Base-by-base conservation (phyloP, 37 sponge, comb jelly and placozoan genomes). In the Bolinopsis microptera region DNA sequence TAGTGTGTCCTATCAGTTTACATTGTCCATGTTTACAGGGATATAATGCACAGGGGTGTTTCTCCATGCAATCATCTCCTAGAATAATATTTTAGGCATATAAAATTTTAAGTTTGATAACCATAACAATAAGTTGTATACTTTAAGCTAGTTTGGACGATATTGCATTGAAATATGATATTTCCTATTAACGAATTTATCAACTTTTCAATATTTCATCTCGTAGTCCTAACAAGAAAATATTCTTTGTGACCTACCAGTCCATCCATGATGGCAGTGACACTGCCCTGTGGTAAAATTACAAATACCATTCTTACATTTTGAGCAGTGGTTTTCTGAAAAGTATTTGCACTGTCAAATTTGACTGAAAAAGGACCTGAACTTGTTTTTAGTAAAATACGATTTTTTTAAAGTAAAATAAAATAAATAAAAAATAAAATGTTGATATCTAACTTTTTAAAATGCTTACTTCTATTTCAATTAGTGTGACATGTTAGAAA, bases 21-120 rank as follows among this genome's bases (percentile, higher is more conserved):
- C 75, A 72, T 28, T 72, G 5, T 8, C 75, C 75, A 28, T 72
- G 75, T n/a, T 72, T n/a, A n/a, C 75, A 72, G 31, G 75, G 75
- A 28, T 72, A 72, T 23, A 5, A n/a, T 24, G 75, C 75, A 72
- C 75, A 72, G 13, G 75, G 75, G 26, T 72, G 75, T 28, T 28
- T 72, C 75, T 5, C 18, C 5, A 23, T 72, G 18, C 75, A 72
- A 72, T 72, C 26, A 8, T 28, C 31, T 30, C 75, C 75, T 72
- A n/a, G 31, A 30, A 28, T n/a, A 3, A 28, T 8, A 28, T 23
- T 72, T 72, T 30, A 72, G 31, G 26, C 31, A 23, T 72, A n/a
- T n/a, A n/a, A 72, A 28, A 30, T 72, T 21, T 8, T 72, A 21
- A 21, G 26, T 21, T n/a, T 72, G 13, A 72, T 72, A 72, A 30